Percentiles rank a stretch among this genome's conserved stretches.
phyloP scores from a whole-genome alignment of 2,113 vertebrate genomes.

The Sigmodon hispidus region DNA sequence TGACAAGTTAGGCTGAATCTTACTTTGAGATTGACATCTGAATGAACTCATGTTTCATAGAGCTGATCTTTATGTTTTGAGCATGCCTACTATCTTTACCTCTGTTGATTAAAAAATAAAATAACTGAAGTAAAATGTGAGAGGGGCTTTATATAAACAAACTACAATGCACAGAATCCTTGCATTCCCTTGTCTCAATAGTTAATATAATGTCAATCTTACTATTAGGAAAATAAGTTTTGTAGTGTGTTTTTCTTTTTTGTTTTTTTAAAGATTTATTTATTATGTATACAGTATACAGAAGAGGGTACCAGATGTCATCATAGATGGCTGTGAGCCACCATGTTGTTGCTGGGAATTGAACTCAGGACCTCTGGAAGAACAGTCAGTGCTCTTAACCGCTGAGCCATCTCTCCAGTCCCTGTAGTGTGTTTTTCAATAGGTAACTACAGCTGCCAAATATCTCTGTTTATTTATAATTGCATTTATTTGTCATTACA shows the following conservation, averaged over 20 bases:
- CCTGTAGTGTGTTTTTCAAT: neutral
- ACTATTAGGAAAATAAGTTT: neutral
- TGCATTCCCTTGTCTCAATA: slow-evolving; percentile 17
- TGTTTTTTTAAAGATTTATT: too few relatives aligned
- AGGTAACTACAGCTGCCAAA: neutral
- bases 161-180: neutral
- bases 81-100: slow-evolving; percentile 62
- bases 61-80: slow-evolving; percentile 63
- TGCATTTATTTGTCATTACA: neutral
- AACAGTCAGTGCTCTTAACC: too few relatives aligned
- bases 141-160: neutral
- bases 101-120: neutral
- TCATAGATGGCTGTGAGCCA: too few relatives aligned
- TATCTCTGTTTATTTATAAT: neutral
- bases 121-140: slow-evolving; percentile 9
- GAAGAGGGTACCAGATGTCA: too few relatives aligned
- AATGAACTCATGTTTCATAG: slow-evolving; percentile 65
- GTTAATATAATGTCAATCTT: neutral
- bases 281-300: too few relatives aligned
- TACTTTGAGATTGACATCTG: slow-evolving; percentile 49
- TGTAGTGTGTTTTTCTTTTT: neutral
- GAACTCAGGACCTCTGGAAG: too few relatives aligned
- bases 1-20: slow-evolving; percentile 43
- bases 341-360: too few relatives aligned
- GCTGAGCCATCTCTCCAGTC: too few relatives aligned